A percentile compares a stretch with the other conserved stretches of the same genome.
Evolutionary conservation across 2,113 vertebrate species (phyloP).

Genomic region (Dendropsophus ebraccatus): DNA sequence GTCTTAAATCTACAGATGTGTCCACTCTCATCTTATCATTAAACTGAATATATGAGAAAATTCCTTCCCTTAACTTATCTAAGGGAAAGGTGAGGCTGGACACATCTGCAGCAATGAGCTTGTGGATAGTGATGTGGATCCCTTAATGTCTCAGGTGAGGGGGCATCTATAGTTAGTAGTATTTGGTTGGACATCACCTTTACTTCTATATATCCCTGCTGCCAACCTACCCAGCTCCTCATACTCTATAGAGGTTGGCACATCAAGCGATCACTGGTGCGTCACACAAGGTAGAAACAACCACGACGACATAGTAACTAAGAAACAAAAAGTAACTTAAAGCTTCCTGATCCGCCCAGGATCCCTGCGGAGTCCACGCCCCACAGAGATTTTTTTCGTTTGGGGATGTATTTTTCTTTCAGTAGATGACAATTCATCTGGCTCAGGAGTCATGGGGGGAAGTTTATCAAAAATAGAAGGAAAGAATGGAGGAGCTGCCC

Average conservation of each 20-base stretch:
- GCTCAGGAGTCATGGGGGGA: slow-evolving; percentile 43
- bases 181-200: slow-evolving; percentile 6
- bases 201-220: background rate
- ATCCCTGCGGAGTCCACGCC: background rate
- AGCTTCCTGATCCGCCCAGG: background rate
- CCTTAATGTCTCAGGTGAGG: too few relatives aligned
- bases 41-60: too few relatives aligned
- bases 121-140: too few relatives aligned
- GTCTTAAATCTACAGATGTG: too few relatives aligned
- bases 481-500: background rate
- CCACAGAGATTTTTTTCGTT: background rate
- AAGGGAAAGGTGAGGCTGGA: too few relatives aligned
- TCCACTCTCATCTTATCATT: too few relatives aligned
- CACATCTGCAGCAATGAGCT: too few relatives aligned
- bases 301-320: background rate
- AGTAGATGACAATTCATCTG: slow-evolving; percentile 16
- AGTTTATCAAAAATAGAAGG: background rate
- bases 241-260: background rate
- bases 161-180: background rate
- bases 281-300: background rate
- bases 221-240: background rate
- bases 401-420: slow-evolving; percentile 38
- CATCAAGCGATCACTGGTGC: background rate
- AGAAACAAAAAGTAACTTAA: background rate
- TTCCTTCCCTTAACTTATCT: too few relatives aligned